A percentile compares a stretch with the other conserved stretches of the same genome.
Conservation (phyloP, 2,888 invertebrate genomes). For the Acanthococcus lagerstroemiae region DNA sequence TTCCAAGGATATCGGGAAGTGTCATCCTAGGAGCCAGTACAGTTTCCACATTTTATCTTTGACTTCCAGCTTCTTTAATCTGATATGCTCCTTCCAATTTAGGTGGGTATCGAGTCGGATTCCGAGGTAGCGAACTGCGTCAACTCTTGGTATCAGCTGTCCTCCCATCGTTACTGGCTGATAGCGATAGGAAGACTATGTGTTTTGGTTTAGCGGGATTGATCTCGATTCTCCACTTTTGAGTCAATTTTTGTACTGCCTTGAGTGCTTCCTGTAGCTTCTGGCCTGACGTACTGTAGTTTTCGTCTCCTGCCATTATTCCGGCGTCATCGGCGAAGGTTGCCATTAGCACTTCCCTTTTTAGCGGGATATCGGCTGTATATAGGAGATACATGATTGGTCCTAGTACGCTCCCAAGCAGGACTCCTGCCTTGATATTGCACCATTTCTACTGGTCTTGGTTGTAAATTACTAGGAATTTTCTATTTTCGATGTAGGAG, state of each 20-base stretch:
- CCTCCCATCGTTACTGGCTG: neutral
- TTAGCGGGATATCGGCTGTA: no score
- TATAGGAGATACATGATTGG: no score
- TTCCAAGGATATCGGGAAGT: neutral
- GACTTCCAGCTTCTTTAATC: no score
- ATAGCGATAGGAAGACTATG: neutral
- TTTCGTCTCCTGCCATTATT: neutral
- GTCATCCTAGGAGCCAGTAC: neutral
- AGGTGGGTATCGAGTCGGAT: no score
- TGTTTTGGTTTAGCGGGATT: neutral
- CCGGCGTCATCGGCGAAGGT: neutral
- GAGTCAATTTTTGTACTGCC: neutral
- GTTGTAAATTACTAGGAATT: no score
- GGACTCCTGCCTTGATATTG: no score
- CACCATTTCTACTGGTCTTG: no score
- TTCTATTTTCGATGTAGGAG: no score
- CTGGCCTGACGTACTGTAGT: neutral
- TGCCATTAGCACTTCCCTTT: no score
- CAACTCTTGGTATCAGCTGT: neutral
- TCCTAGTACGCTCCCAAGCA: no score
- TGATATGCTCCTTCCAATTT: no score
- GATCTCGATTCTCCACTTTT: neutral
- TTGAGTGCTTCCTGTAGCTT: neutral
- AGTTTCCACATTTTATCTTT: neutral
- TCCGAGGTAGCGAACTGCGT: neutral